Evolutionary conservation across 2,797 vertebrate genomes (phyloP).

Genomic region (Leuciscus waleckii): DNA sequence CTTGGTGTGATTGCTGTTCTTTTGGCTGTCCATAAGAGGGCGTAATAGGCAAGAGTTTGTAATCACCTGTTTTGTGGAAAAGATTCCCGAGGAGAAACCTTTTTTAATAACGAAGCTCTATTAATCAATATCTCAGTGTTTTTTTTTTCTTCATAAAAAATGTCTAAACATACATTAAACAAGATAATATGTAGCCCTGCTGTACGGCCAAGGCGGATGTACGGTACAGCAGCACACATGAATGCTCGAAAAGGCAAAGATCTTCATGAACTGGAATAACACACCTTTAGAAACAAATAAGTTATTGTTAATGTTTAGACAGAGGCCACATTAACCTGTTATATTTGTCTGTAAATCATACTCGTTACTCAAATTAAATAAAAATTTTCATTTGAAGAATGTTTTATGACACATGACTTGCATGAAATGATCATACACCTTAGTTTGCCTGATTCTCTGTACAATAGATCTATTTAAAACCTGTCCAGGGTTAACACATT

Average conservation of each 20-base stretch:
- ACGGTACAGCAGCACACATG: too few relatives aligned
- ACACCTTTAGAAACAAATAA: background rate
- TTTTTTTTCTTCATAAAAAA: background rate
- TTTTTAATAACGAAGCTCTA: too few relatives aligned
- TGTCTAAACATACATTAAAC: background rate
- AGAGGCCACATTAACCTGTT: background rate
- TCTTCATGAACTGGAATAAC: constrained; percentile 26
- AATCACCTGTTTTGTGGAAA: background rate
- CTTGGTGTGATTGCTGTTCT: background rate
- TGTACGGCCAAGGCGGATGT: too few relatives aligned
- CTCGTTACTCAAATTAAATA: background rate
- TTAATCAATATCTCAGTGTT: background rate
- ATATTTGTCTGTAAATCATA: background rate
- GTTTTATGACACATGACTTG: background rate
- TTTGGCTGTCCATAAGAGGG: constrained; percentile 26
- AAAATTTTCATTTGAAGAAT: background rate
- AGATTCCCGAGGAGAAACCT: background rate
- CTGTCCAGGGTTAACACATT: background rate
- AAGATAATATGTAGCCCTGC: background rate
- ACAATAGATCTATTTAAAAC: background rate
- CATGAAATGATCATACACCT: background rate
- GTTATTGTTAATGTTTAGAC: background rate
- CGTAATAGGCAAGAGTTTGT: background rate
- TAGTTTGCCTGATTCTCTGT: background rate
- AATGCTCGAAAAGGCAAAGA: constrained; percentile 70